phyloP scores from a whole-genome alignment of 2,113 vertebrate species.

The Pholis gunnellus region DNA sequence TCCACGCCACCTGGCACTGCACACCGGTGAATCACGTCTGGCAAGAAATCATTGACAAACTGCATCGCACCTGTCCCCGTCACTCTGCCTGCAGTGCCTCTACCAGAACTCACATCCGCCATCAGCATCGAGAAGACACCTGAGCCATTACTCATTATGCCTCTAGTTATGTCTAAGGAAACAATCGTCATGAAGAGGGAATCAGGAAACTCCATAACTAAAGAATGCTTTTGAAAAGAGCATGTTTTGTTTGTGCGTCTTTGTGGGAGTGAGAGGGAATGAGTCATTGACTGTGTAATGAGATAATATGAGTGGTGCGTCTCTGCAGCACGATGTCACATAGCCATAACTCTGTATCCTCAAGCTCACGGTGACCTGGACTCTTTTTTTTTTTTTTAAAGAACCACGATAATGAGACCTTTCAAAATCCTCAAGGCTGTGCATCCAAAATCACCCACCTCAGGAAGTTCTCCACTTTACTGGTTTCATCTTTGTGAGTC shows the following conservation, averaged over 20 bases:
- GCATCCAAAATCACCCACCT: conserved; percentile 8
- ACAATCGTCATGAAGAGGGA: conserved; percentile 13
- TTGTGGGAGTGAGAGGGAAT: conserved; percentile 14
- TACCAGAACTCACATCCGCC: conserved; percentile 9
- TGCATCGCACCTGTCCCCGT: conserved; percentile 33
- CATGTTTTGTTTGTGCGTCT: conserved; percentile 2
- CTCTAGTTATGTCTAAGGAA: conserved; percentile 27
- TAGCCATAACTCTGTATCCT: conserved; percentile 9
- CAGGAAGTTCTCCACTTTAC: not conserved
- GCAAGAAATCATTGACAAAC: conserved; percentile 45
- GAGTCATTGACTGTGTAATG: conserved; percentile 32
- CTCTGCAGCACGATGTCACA: conserved; percentile 28
- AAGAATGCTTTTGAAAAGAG: not conserved
- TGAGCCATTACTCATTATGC: conserved; percentile 41
- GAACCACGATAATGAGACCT: conserved; percentile 17
- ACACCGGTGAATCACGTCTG: conserved; percentile 50
- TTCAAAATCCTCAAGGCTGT: conserved; percentile 2
- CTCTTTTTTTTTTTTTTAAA: not conserved
- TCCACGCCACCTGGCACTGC: conserved; percentile 33
- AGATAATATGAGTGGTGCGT: conserved; percentile 16
- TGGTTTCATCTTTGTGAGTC: not conserved
- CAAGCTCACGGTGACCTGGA: conserved; percentile 37
- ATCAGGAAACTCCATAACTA: not conserved
- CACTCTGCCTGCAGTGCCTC: conserved; percentile 17
- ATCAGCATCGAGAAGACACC: conserved; percentile 34